Evolutionary conservation across 2,888 invertebrate species (phyloP).

Genomic region (Pyrocoelia pectoralis): DNA sequence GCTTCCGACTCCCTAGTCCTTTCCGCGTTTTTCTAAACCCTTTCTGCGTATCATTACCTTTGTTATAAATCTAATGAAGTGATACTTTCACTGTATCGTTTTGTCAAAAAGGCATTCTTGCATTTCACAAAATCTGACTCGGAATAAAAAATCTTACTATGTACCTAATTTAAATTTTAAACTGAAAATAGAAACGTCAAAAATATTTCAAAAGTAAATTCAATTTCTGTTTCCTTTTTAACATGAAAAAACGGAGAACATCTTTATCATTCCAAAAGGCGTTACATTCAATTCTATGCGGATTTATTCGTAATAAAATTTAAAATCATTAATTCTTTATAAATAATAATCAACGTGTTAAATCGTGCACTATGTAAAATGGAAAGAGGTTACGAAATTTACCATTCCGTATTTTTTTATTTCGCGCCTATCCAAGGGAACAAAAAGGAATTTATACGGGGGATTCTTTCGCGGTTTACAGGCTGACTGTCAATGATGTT

Average conservation of each 20-base stretch:
- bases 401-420: neutral
- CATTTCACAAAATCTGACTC: neutral
- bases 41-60: conserved; percentile 3
- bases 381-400: neutral
- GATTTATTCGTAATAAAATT: neutral
- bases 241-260: neutral
- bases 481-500: conserved; percentile 15
- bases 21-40: conserved; percentile 15
- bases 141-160: neutral
- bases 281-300: neutral
- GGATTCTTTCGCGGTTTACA: neutral
- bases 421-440: neutral
- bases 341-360: no score
- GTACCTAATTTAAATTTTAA: neutral
- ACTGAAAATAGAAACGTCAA: neutral
- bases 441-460: conserved; percentile 11
- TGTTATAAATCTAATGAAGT: conserved; percentile 11
- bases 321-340: no score
- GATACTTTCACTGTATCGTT: neutral
- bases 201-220: neutral
- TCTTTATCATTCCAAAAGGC: neutral
- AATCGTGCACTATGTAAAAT: neutral
- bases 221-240: neutral
- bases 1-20: neutral
- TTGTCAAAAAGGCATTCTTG: neutral